These are phyloP conservation scores for Zenarchopterus dispar DNA, from an alignment of 2,797 vertebrate genomes.

Conservation along the genomic window DNA sequence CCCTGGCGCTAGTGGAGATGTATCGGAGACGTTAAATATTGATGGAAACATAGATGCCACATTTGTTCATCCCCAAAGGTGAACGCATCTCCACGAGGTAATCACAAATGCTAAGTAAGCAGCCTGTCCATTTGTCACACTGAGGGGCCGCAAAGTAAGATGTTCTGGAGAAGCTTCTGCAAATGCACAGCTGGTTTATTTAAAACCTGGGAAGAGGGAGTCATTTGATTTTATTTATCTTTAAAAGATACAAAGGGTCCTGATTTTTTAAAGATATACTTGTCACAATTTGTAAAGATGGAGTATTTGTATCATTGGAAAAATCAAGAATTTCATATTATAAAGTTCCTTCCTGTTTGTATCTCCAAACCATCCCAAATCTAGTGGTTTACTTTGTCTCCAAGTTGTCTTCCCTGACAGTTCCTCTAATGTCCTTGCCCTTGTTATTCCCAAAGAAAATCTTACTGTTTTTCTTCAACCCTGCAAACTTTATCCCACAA, in stretches of 20 bases:
- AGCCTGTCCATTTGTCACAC: conserved; percentile 47
- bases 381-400: no score
- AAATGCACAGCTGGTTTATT: conserved; percentile 2
- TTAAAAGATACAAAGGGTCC: not conserved
- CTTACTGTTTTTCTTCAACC: no score
- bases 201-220: not conserved
- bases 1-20: conserved; percentile 79
- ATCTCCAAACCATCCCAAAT: no score
- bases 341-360: no score
- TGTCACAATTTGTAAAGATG: no score
- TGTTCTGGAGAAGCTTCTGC: not conserved
- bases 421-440: no score
- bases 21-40: conserved; percentile 84
- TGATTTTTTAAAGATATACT: no score
- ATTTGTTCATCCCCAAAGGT: conserved; percentile 83
- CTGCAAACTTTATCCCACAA: no score
- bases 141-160: conserved; percentile 10
- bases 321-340: not conserved
- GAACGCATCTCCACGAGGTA: conserved; percentile 77
- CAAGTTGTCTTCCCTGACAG: no score
- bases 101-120: conserved; percentile 73
- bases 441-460: no score
- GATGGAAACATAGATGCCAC: conserved; percentile 82
- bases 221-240: conserved; percentile 1
- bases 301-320: not conserved